Base-by-base conservation (phyloP, 2,888 invertebrate genomes). In the Strigamia crassipes region DNA sequence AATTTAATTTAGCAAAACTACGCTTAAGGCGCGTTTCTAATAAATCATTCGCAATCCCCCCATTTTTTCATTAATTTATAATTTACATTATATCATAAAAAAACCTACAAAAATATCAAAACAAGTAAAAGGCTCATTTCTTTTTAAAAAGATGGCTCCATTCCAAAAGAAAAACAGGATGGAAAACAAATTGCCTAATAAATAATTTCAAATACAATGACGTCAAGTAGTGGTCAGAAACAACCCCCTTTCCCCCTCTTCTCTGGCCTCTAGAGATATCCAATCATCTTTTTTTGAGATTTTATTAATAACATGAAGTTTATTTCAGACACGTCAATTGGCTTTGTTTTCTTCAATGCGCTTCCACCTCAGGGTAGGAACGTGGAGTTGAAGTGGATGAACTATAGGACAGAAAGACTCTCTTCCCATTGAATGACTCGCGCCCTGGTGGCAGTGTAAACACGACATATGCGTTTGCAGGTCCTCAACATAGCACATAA, bases 141-240 rank as follows among this genome's bases (percentile, higher is more conserved):
- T 51, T 51, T 56, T 18, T 18, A 21, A 56, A 18, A 56, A 56
- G 38, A 56, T 56, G 56, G 56, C 56, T 56, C n/a, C 18, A n/a
- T 18, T 56, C 56, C 56, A 56, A 56, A 56, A 56, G 9, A 56
- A 56, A 56, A 56, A 56, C 56, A 56, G 5, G 18, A 56, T 15
- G 21, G 56, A 56, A 46, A 46, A 56, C n/a, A 56, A 18, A 56
- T 56, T 56, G 18, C 56, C 56, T 56, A 56, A 56, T 56, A 56
- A 56, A 56, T 56, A 56, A 56, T 56, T 56, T 56, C 56, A 56
- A 56, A 56, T 18, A 51, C 51, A 51, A 51, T 51, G 51, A 51
- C 51, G n/a, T 51, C 51, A 51, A 51, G n/a, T 51, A 56, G 56
- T 56, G 56, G 56, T 21, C 56, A 56, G 18, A 56, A 56, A 56